These are phyloP conservation scores for Denticeps clupeoides DNA, from an alignment of 2,797 vertebrate species.

Conservation along the genomic window DNA sequence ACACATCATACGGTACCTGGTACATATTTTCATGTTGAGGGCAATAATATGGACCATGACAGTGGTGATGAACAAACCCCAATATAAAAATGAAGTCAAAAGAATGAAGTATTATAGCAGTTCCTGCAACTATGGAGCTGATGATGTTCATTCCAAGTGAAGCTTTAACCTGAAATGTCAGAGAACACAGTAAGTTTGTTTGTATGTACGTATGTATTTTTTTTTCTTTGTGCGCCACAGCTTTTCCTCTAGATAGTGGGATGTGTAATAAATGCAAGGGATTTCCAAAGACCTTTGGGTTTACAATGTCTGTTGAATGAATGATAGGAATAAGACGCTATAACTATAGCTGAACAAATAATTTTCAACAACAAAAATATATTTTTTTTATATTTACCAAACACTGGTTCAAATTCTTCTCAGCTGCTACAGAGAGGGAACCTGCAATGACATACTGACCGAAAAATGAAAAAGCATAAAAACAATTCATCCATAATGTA, in stretches of 20 bases:
- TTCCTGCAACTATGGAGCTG: slow-evolving; percentile 1
- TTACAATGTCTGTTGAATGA: too few relatives aligned
- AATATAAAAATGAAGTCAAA: background rate
- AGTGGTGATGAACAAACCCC: too few relatives aligned
- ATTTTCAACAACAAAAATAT: too few relatives aligned
- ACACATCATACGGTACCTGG: too few relatives aligned
- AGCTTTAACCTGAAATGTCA: slow-evolving; percentile 12
- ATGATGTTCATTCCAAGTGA: slow-evolving; percentile 14
- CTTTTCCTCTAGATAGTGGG: background rate
- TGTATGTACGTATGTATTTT: background rate
- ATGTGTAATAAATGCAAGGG: too few relatives aligned
- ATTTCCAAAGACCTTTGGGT: too few relatives aligned
- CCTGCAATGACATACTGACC: slow-evolving; percentile 18
- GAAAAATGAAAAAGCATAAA: background rate
- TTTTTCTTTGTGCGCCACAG: too few relatives aligned
- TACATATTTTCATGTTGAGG: background rate
- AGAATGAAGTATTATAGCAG: background rate
- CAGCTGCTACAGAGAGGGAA: slow-evolving; percentile 10
- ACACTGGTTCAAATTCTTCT: slow-evolving; percentile 7
- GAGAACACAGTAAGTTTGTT: too few relatives aligned
- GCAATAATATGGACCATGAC: background rate
- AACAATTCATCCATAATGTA: background rate
- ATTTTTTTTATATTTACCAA: slow-evolving; percentile 10
- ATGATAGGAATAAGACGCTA: too few relatives aligned
- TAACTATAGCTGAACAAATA: too few relatives aligned